phyloP scores from a whole-genome alignment of 2,113 vertebrate species.

The Chloropsis cyanopogon region DNA sequence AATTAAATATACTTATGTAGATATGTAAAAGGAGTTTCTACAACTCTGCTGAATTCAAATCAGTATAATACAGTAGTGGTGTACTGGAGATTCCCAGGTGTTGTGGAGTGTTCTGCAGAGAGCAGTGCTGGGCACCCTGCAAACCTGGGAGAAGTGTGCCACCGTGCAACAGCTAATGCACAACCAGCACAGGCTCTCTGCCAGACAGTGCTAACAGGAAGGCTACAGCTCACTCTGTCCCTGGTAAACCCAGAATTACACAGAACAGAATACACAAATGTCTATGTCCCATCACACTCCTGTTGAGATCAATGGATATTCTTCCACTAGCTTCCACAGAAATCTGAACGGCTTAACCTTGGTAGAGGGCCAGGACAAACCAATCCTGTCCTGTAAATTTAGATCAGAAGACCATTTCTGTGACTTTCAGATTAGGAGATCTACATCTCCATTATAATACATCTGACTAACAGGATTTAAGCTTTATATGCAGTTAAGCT shows the following conservation, averaged over 20 bases:
- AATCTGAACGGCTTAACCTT: background rate
- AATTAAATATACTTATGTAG: background rate
- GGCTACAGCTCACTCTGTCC: background rate
- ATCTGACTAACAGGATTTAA: conserved; percentile 20
- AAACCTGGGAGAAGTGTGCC: background rate
- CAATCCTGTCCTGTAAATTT: background rate
- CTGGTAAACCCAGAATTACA: background rate
- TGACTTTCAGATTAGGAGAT: background rate
- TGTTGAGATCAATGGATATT: background rate
- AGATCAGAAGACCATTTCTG: background rate
- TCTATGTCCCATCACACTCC: background rate
- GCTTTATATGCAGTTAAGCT: background rate
- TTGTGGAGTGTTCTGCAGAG: accelerated
- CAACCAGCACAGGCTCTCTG: background rate
- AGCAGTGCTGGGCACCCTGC: background rate
- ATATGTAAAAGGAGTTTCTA: background rate
- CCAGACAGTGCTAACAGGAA: background rate
- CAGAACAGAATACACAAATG: background rate
- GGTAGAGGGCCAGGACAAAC: background rate
- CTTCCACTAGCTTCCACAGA: background rate
- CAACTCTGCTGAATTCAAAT: background rate
- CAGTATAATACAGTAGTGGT: background rate
- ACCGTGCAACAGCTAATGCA: background rate
- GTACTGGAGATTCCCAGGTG: background rate
- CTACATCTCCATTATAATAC: background rate